Evolutionary conservation across 1,140 invertebrate species (phyloP).

Genomic region (Phymorhynchus buccinoides): DNA sequence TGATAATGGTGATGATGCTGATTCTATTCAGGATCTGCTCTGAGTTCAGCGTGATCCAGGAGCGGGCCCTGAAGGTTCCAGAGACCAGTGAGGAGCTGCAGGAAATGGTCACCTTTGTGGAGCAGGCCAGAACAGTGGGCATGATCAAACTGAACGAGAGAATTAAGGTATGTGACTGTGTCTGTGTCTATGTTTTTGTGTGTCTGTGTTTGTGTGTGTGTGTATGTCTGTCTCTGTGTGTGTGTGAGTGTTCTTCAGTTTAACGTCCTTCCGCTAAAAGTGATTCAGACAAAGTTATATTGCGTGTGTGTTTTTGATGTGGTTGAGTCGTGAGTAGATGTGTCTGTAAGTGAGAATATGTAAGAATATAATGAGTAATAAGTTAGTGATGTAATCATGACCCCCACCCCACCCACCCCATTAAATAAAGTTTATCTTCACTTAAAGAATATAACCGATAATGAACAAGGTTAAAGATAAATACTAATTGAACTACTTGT

Average conservation of each 20-base stretch:
- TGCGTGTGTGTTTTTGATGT: not conserved
- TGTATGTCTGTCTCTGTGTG: not conserved
- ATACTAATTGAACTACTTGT: no score
- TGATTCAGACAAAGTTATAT: no score
- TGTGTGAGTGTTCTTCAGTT: no score
- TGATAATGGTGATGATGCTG: not conserved
- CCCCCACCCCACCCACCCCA: no score
- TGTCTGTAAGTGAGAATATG: no score
- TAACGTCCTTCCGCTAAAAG: no score
- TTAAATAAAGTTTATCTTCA: no score
- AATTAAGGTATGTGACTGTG: slow-evolving; percentile 56
- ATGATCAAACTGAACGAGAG: slow-evolving; percentile 68
- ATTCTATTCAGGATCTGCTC: slow-evolving; percentile 66
- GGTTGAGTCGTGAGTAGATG: no score
- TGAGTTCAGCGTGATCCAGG: slow-evolving; percentile 67
- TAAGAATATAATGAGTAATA: no score
- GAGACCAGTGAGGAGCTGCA: slow-evolving; percentile 71
- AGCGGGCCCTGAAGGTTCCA: slow-evolving; percentile 66
- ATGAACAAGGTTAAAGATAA: no score
- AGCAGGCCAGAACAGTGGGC: slow-evolving; percentile 65
- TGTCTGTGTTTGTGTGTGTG: not conserved
- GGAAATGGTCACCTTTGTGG: slow-evolving; percentile 70
- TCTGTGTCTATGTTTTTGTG: not conserved
- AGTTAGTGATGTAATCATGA: no score
- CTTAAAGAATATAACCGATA: no score